Conservation (phyloP, 2,888 invertebrate genomes). For the Dasypogon diadema region DNA sequence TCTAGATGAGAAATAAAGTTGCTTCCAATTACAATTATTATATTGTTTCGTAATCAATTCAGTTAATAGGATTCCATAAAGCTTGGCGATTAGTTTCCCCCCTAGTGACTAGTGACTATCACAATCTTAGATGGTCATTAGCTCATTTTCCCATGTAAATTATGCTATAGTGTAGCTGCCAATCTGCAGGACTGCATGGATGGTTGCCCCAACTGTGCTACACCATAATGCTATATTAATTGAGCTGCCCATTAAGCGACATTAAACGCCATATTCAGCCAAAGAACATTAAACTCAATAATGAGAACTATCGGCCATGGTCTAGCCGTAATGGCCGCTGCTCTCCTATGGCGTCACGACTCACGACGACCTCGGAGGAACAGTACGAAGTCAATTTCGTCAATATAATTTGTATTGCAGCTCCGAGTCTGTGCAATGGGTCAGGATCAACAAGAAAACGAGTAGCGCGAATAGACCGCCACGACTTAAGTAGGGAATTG, state of each 20-base stretch:
- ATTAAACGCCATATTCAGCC: slow-evolving; percentile 22
- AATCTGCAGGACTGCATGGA: slow-evolving; percentile 21
- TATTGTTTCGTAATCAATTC: slow-evolving; percentile 49
- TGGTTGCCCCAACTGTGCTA: slow-evolving; percentile 11
- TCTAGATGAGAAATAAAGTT: slow-evolving; percentile 49
- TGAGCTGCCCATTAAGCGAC: slow-evolving; percentile 47
- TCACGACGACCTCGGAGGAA: no score
- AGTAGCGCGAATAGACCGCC: slow-evolving; percentile 7
- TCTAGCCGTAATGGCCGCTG: slow-evolving; percentile 22
- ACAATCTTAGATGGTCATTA: slow-evolving; percentile 29
- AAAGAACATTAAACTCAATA: slow-evolving; percentile 23
- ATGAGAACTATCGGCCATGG: slow-evolving; percentile 41
- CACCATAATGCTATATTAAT: slow-evolving; percentile 46
- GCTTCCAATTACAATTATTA: slow-evolving; percentile 49
- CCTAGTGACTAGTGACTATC: slow-evolving; percentile 27
- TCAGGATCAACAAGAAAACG: neutral
- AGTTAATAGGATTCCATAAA: slow-evolving; percentile 38
- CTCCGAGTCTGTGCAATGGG: no score
- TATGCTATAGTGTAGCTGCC: slow-evolving; percentile 10
- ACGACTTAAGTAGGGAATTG: no score
- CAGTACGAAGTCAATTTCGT: slow-evolving; percentile 11
- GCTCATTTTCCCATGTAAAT: slow-evolving; percentile 48
- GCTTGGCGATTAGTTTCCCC: slow-evolving; percentile 3
- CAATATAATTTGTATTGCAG: slow-evolving; percentile 1
- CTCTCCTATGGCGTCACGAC: slow-evolving; percentile 14